Percentiles rank a stretch among this genome's conserved stretches.
Conservation (phyloP, 2,888 invertebrate species). For the Drosophila austrosaltans region DNA sequence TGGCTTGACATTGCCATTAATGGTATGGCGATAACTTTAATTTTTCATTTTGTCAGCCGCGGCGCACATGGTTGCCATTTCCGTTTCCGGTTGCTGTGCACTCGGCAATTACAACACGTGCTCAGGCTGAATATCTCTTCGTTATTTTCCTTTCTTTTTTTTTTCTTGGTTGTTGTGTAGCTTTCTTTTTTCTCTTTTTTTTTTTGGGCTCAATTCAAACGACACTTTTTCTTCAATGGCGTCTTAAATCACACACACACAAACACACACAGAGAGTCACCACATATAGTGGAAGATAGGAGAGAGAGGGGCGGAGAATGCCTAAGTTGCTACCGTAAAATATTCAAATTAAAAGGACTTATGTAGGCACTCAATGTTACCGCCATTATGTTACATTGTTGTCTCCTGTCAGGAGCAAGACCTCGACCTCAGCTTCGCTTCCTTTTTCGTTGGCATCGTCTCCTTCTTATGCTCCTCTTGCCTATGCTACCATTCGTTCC, state of each 20-base stretch:
- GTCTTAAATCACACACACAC: constrained; percentile 45
- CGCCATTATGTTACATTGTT: constrained; percentile 75
- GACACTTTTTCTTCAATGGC: constrained; percentile 45
- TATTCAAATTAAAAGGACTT: constrained; percentile 81
- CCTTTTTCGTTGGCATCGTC: constrained; percentile 23
- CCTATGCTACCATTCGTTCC: constrained; percentile 50
- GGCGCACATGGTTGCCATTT: constrained; percentile 55
- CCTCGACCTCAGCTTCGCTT: constrained; percentile 45
- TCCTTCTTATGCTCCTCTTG: constrained; percentile 27
- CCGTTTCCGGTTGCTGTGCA: constrained; percentile 59
- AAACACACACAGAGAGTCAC: constrained; percentile 27
- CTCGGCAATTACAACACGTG: constrained; percentile 75
- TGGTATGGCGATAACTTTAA: constrained; percentile 63
- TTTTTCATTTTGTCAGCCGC: constrained; percentile 58
- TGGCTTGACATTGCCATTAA: constrained; percentile 52
- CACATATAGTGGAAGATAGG: neutral
- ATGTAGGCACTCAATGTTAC: constrained; percentile 79
- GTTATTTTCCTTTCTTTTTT: constrained; percentile 37
- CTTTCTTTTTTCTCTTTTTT: constrained; percentile 42
- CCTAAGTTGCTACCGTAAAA: constrained; percentile 66
- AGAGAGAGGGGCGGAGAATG: neutral
- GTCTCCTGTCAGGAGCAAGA: constrained; percentile 43
- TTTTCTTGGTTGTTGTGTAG: constrained; percentile 25
- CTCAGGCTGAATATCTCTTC: constrained; percentile 41
- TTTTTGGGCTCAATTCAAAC: constrained; percentile 43